Base-by-base conservation (phyloP, 2,888 invertebrate species). In the Notodonta ziczac region DNA sequence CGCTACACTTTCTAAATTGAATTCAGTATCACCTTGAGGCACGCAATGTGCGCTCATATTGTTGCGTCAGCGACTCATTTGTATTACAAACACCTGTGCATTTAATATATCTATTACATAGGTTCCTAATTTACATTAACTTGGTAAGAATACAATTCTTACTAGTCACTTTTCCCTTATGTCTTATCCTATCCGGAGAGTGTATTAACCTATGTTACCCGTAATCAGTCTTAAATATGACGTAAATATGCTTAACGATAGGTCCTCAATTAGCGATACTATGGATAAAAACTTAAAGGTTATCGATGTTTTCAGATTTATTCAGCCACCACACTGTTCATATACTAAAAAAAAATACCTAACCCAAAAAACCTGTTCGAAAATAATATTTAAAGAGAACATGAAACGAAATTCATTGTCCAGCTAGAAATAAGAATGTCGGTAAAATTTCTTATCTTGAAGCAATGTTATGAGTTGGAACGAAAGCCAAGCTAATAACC, bases 1-100 rank as follows among this genome's bases (percentile, higher is more conserved):
- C 80, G 81, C 74, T 72, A 76, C 84, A 89, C 93, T 93, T 93
- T 93, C 93, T 93, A 93, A 91, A 93, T 86, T 89, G 87, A 87
- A 89, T 88, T 87, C 83, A 87, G 83, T 87, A 90, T 89, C 91
- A 90, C 88, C 88, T 87, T 84, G 86, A 85, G 77, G 85, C 87
- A 88, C 86, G 91, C 87, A 86, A 90, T 82, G 56, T 24, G 56
- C 56, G 56, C 44, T 56, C 44, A 24, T 39, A 24, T 24, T 24
- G 81, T 89, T 89, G 82, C 89, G 86, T 88, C 86, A 89, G 76
- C 72, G 69, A 76, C 84, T 82, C 78, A 83, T 81, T 84, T 80
- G 72, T 72, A 42, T 42, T 42, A 42, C 10, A 42, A 4, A n/a
- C n/a, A 46, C 13, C 44, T 13, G 44, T 44, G 44, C 12, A 44